These are phyloP conservation scores for Scaptomyza polygonia DNA, from an alignment of 2,888 invertebrate genomes.

Conservation along the genomic window DNA sequence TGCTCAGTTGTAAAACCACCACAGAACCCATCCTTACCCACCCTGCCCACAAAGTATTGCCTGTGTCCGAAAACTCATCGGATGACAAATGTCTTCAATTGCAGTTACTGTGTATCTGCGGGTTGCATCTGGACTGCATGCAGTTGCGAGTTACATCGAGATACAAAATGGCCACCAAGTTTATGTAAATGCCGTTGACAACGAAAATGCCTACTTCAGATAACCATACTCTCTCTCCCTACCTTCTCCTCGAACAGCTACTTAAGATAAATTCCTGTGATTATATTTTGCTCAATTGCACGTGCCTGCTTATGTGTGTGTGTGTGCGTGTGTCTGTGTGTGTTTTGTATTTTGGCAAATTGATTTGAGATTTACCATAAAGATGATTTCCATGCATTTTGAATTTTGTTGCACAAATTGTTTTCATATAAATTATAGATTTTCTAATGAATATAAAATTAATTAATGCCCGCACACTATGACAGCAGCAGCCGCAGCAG, in stretches of 20 bases:
- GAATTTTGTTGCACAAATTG: conserved; percentile 66
- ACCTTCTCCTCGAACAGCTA: conserved; percentile 44
- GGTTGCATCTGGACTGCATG: conserved; percentile 54
- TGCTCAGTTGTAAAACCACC: conserved; percentile 23
- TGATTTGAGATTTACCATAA: conserved; percentile 65
- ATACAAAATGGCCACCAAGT: conserved; percentile 69
- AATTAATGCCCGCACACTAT: conserved; percentile 51
- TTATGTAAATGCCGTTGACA: conserved; percentile 69
- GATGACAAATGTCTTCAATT: conserved; percentile 78
- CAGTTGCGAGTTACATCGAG: conserved; percentile 27
- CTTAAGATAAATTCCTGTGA: conserved; percentile 75
- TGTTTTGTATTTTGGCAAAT: conserved; percentile 57
- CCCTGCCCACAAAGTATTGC: not conserved
- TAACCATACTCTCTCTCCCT: not conserved
- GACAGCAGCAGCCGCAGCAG: not conserved
- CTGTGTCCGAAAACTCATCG: conserved; percentile 26
- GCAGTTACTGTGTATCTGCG: conserved; percentile 74
- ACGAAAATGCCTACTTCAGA: conserved; percentile 35
- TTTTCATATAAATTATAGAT: conserved; percentile 73
- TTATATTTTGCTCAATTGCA: conserved; percentile 75
- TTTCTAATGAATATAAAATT: conserved; percentile 73
- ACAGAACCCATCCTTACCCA: conserved; percentile 9
- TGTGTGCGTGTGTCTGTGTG: conserved; percentile 4
- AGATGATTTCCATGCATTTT: conserved; percentile 63
- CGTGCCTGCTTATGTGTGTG: conserved; percentile 39